Evolutionary conservation across 2,797 vertebrate genomes (phyloP).

Genomic region (Hoplostethus atlanticus): DNA sequence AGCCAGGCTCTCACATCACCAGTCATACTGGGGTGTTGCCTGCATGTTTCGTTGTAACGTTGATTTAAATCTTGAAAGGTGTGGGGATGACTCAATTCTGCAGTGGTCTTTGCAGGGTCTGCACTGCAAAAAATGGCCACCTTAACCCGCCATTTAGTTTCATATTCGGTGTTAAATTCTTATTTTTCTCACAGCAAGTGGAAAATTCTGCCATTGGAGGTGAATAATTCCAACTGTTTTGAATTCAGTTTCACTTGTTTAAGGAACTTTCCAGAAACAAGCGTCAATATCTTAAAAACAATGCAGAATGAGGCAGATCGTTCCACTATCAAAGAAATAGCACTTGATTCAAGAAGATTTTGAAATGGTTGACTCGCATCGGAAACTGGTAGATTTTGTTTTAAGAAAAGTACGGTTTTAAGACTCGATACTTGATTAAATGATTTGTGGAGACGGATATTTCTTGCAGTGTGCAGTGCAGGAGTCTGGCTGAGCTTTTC

Average conservation of each 20-base stretch:
- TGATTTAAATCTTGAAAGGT: slow-evolving; percentile 42
- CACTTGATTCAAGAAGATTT: too few relatives aligned
- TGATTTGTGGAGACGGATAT: slow-evolving; percentile 16
- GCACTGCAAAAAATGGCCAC: slow-evolving; percentile 36
- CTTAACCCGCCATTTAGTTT: not conserved
- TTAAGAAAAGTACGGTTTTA: not conserved
- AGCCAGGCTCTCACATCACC: not conserved
- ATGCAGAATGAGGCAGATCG: not conserved
- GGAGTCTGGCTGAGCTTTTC: slow-evolving; percentile 11
- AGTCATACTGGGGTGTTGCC: slow-evolving; percentile 11
- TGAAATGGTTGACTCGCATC: too few relatives aligned
- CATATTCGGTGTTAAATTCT: not conserved
- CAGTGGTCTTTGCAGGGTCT: not conserved
- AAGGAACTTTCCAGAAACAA: not conserved
- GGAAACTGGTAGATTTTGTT: not conserved
- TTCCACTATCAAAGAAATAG: too few relatives aligned
- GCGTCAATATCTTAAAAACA: not conserved
- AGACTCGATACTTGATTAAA: not conserved
- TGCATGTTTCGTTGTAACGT: not conserved
- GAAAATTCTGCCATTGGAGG: accelerated
- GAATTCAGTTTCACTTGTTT: not conserved
- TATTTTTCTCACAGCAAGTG: not conserved
- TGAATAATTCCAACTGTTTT: not conserved
- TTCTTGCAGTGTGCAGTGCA: slow-evolving; percentile 54
- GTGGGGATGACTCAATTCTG: slow-evolving; percentile 41